Evolutionary conservation across 2,888 invertebrate genomes (phyloP).

Genomic region (Physocephala rufipes): DNA sequence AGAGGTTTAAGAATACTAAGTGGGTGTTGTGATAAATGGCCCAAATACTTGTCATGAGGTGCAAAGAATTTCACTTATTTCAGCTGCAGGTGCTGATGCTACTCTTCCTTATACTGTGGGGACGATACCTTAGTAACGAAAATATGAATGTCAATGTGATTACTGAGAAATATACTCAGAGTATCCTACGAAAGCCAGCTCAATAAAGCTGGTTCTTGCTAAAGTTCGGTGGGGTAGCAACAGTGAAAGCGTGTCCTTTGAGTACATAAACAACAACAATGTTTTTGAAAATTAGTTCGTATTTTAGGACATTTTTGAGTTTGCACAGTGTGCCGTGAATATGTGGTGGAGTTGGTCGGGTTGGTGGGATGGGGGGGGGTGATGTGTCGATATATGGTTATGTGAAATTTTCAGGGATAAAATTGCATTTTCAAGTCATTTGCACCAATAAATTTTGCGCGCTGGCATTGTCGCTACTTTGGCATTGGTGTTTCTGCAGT

Average conservation of each 20-base stretch:
- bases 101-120: background rate
- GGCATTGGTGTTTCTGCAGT: background rate
- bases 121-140: background rate
- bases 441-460: conserved; percentile 34
- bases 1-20: too few relatives aligned
- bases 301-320: background rate
- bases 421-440: conserved; percentile 42
- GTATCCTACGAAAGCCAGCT: background rate
- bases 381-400: too few relatives aligned
- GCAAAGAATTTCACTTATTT: too few relatives aligned
- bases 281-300: conserved; percentile 11
- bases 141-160: background rate
- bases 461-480: conserved; percentile 7
- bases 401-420: conserved; percentile 20
- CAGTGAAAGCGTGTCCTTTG: too few relatives aligned
- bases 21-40: too few relatives aligned
- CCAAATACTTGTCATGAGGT: too few relatives aligned
- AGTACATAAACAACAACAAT: background rate
- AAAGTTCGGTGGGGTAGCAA: too few relatives aligned
- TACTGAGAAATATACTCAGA: background rate
- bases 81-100: background rate
- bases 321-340: background rate
- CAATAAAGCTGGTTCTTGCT: background rate
- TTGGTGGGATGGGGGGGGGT: too few relatives aligned
- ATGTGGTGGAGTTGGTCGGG: conserved; percentile 2